A percentile compares a stretch with the other conserved stretches of the same genome.
These are phyloP conservation scores for Fistularia tabacaria DNA, from an alignment of 2,797 vertebrate species.

Conservation along the genomic window DNA sequence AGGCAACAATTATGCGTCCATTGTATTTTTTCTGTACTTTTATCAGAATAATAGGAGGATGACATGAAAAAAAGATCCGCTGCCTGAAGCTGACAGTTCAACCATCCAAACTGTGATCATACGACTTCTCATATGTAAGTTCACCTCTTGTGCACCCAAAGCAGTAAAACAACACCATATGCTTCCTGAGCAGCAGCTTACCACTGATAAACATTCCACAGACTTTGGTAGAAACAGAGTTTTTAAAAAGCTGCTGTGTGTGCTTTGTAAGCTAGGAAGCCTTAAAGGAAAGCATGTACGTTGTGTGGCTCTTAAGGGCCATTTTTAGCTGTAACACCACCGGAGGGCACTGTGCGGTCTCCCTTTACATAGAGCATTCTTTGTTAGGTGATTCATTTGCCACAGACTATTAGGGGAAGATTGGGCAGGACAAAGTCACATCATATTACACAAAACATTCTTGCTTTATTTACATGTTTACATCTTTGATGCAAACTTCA, in stretches of 20 bases:
- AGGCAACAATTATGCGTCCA: too few relatives aligned
- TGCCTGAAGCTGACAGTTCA: slow-evolving; percentile 44
- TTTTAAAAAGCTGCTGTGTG: slow-evolving; percentile 56
- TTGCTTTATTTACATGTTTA: background rate
- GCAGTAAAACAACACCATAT: slow-evolving; percentile 69
- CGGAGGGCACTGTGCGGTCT: slow-evolving; percentile 75
- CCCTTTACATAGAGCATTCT: slow-evolving; percentile 54
- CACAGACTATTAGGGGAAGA: slow-evolving; percentile 31
- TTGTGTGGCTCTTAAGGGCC: slow-evolving; percentile 28
- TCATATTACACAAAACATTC: slow-evolving; percentile 13
- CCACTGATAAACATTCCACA: slow-evolving; percentile 75
- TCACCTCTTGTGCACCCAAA: slow-evolving; percentile 66
- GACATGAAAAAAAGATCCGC: slow-evolving; percentile 13
- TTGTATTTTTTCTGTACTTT: background rate
- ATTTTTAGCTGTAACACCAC: slow-evolving; percentile 58
- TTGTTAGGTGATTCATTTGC: slow-evolving; percentile 46
- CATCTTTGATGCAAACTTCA: slow-evolving; percentile 12
- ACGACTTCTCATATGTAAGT: slow-evolving; percentile 50
- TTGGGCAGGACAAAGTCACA: slow-evolving; percentile 23
- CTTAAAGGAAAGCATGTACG: slow-evolving; percentile 50
- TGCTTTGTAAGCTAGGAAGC: slow-evolving; percentile 64
- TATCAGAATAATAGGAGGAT: slow-evolving; percentile 6
- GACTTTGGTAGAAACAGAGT: slow-evolving; percentile 67
- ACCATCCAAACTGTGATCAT: slow-evolving; percentile 45
- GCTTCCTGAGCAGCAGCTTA: slow-evolving; percentile 67